These are phyloP conservation scores for Tiliacea aurago DNA, from an alignment of 2,888 invertebrate species.

Conservation along the genomic window DNA sequence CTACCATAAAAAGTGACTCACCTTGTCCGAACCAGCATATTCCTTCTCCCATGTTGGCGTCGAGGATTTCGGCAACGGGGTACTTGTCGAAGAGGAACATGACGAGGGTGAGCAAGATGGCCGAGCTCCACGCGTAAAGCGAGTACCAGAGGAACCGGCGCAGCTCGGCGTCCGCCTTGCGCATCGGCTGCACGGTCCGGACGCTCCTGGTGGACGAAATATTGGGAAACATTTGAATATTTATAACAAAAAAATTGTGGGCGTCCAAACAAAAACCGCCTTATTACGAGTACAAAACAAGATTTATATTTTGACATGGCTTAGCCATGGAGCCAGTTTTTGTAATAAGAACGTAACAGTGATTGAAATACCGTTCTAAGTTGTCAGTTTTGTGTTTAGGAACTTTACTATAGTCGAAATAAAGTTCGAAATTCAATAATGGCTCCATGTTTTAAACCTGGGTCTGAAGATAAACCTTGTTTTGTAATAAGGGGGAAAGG, in stretches of 20 bases:
- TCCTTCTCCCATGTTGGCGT: constrained; percentile 91
- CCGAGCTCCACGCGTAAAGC: constrained; percentile 93
- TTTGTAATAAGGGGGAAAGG: too few relatives aligned
- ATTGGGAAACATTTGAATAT: neutral
- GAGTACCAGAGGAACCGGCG: constrained; percentile 92
- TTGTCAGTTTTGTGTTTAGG: too few relatives aligned
- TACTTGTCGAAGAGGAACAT: constrained; percentile 90
- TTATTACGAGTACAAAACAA: too few relatives aligned
- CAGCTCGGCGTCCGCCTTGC: constrained; percentile 84
- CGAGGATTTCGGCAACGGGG: constrained; percentile 80
- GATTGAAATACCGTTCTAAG: too few relatives aligned
- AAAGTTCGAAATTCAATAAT: too few relatives aligned
- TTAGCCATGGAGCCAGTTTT: too few relatives aligned
- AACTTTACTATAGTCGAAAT: too few relatives aligned
- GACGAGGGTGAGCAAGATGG: constrained; percentile 89
- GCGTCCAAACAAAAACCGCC: too few relatives aligned
- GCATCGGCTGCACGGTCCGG: constrained; percentile 85
- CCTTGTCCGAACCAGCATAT: constrained; percentile 93
- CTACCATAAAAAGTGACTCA: constrained; percentile 77
- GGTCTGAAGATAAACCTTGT: too few relatives aligned
- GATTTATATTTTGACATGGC: too few relatives aligned
- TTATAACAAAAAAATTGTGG: neutral
- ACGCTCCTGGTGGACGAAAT: constrained; percentile 80
- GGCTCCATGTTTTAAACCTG: too few relatives aligned
- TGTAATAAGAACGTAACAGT: too few relatives aligned